phyloP scores from a whole-genome alignment of 1,140 invertebrate genomes.

The Tribolium madens region DNA sequence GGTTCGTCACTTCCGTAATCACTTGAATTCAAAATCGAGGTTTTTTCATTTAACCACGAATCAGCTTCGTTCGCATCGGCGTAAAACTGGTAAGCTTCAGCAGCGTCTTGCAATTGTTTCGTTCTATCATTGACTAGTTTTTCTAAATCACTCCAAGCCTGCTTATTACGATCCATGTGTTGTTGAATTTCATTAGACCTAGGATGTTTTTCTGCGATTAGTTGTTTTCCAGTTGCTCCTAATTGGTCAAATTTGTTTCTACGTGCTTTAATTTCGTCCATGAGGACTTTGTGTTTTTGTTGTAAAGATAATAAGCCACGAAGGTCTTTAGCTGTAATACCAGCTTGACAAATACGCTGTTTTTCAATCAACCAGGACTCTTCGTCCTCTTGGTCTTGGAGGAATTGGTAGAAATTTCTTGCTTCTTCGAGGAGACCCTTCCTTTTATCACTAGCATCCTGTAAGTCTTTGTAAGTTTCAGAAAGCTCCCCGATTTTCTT shows the following conservation, averaged over 20 bases:
- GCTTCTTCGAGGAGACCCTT: constrained; percentile 90
- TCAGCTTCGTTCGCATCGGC: constrained; percentile 98
- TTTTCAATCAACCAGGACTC: constrained; percentile 94
- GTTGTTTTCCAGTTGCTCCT: constrained; percentile 74
- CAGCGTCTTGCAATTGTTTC: constrained; percentile 92
- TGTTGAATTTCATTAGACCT: constrained; percentile 82
- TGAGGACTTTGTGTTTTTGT: constrained; percentile 94
- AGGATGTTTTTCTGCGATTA: constrained; percentile 84
- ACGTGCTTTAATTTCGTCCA: constrained; percentile 92
- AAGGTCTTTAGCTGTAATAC: constrained; percentile 93
- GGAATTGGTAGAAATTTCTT: constrained; percentile 93
- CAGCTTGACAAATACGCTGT: constrained; percentile 89
- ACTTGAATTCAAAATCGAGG: constrained; percentile 85
- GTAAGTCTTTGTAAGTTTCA: constrained; percentile 59
- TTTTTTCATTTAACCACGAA: constrained; percentile 96
- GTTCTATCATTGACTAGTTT: constrained; percentile 86
- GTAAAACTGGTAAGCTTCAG: constrained; percentile 95
- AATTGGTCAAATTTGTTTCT: constrained; percentile 84
- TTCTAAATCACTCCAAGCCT: constrained; percentile 88
- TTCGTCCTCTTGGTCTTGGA: constrained; percentile 89
- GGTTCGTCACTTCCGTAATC: constrained; percentile 93
- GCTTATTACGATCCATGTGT: constrained; percentile 83
- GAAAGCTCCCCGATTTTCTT: constrained; percentile 60
- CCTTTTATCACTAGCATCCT: constrained; percentile 75
- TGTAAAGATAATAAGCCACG: constrained; percentile 89